phyloP scores from a whole-genome alignment of 2,797 vertebrate genomes.

The Lepidocolaptes lacrymiger region DNA sequence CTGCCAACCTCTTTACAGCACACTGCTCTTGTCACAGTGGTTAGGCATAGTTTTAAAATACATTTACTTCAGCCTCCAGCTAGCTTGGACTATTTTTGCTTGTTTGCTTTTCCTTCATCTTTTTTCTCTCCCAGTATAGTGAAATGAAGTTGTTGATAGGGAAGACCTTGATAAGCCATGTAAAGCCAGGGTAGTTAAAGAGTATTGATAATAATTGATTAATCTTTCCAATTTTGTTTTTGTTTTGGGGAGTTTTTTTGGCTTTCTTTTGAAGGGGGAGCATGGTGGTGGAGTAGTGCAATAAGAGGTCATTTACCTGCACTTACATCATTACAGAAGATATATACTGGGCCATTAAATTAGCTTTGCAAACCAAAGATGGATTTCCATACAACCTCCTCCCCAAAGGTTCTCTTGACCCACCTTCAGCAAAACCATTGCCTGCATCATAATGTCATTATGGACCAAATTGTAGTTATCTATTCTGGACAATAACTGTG shows the following conservation, averaged over 20 bases:
- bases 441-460: background rate
- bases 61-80: constrained; percentile 54
- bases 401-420: background rate
- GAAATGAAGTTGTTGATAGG: background rate
- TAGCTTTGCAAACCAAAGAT: background rate
- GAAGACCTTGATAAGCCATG: background rate
- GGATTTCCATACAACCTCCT: background rate
- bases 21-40: constrained; percentile 45
- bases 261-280: background rate
- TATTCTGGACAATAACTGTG: background rate
- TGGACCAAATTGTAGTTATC: background rate
- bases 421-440: background rate
- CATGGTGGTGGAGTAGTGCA: too few relatives aligned
- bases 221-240: background rate
- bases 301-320: background rate
- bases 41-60: constrained; percentile 53
- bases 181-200: background rate
- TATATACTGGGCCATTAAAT: background rate
- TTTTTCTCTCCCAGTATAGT: background rate
- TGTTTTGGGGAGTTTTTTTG: background rate
- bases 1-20: constrained; percentile 1
- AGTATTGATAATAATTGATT: background rate
- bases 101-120: constrained; percentile 46
- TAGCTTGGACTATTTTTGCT: constrained; percentile 4
- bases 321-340: background rate